A percentile compares a stretch with the other conserved stretches of the same genome.
Conservation (phyloP, 2,888 invertebrate genomes). For the Macropis europaea region DNA sequence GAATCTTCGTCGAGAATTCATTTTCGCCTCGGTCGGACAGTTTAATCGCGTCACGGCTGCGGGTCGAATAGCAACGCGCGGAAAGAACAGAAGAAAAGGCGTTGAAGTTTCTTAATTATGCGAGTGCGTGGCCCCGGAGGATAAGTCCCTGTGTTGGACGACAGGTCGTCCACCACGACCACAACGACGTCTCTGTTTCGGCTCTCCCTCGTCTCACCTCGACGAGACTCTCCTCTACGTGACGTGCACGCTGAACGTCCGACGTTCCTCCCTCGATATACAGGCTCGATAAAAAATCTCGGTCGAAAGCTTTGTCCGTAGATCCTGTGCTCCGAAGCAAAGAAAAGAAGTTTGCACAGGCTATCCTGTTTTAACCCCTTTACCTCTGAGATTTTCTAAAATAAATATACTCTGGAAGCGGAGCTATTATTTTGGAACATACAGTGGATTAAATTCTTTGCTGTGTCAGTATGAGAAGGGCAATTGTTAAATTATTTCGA, state of each 20-base stretch:
- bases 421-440: too few species aligned
- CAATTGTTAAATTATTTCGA: too few species aligned
- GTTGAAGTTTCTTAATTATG: constrained; percentile 66
- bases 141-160: constrained; percentile 13
- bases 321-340: too few species aligned
- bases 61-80: constrained; percentile 40
- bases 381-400: too few species aligned
- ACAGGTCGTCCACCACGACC: background rate
- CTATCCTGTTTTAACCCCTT: too few species aligned
- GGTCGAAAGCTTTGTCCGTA: too few species aligned
- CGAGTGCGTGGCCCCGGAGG: constrained; percentile 54
- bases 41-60: constrained; percentile 49
- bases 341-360: too few species aligned
- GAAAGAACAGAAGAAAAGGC: constrained; percentile 29
- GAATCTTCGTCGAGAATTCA: constrained; percentile 57
- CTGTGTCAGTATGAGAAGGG: too few species aligned
- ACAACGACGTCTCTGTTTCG: constrained; percentile 57
- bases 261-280: constrained; percentile 78
- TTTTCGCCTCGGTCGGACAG: constrained; percentile 31
- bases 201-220: constrained; percentile 53
- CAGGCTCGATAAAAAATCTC: too few species aligned
- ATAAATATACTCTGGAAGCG: too few species aligned
- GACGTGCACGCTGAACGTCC: constrained; percentile 77
- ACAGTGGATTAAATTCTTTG: too few species aligned
- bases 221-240: constrained; percentile 70